These are phyloP conservation scores for Euzophera pinguis DNA, from an alignment of 2,888 invertebrate genomes.

Conservation along the genomic window DNA sequence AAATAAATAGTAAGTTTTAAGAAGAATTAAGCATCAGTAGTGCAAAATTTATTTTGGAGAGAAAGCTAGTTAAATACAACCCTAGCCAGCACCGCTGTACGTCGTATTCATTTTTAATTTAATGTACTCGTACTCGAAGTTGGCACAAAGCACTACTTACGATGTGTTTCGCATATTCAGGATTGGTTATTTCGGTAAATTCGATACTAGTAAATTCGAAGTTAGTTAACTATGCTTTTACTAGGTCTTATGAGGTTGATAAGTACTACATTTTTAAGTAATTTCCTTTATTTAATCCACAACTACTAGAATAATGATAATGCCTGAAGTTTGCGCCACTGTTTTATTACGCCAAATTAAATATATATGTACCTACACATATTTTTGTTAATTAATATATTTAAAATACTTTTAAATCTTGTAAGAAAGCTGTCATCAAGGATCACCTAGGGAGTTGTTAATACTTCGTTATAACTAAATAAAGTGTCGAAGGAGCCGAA, in stretches of 20 bases:
- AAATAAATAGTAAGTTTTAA: no score
- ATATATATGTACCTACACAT: no score
- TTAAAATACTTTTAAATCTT: background rate
- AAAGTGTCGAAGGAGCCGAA: slow-evolving; percentile 40
- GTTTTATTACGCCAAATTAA: no score
- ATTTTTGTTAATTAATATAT: no score
- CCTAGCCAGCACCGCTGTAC: slow-evolving; percentile 1
- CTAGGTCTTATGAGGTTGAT: no score
- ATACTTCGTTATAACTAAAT: slow-evolving; percentile 29
- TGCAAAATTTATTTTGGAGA: no score
- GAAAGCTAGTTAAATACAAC: background rate
- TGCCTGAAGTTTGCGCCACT: no score
- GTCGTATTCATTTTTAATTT: slow-evolving; percentile 59
- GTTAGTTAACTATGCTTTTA: no score
- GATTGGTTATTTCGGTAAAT: slow-evolving; percentile 21
- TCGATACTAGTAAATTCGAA: background rate
- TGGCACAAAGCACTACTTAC: slow-evolving; percentile 49
- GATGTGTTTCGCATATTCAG: slow-evolving; percentile 46
- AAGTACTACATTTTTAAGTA: no score
- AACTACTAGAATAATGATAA: no score
- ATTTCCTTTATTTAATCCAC: no score
- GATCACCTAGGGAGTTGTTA: slow-evolving; percentile 32
- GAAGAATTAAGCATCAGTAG: no score
- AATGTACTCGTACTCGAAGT: slow-evolving; percentile 48
- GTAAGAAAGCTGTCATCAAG: slow-evolving; percentile 22